Evolutionary conservation across 2,888 invertebrate species (phyloP).

Genomic region (Ophonus ardosiacus): DNA sequence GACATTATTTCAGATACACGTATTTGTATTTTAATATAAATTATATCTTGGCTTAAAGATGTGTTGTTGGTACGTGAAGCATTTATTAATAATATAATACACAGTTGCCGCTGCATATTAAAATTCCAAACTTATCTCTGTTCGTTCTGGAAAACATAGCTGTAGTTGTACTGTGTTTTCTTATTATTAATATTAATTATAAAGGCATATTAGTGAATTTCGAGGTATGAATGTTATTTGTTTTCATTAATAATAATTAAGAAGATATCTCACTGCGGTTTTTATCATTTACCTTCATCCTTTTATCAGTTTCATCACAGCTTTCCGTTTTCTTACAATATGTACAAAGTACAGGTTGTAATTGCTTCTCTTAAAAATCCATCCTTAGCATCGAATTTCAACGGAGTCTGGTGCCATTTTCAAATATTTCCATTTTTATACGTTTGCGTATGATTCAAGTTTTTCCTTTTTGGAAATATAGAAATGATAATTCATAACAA

Average conservation of each 20-base stretch:
- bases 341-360: background rate
- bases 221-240: constrained; percentile 60
- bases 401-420: too few relatives aligned
- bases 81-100: constrained; percentile 56
- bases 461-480: constrained; percentile 72
- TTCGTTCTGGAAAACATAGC: constrained; percentile 36
- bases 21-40: constrained; percentile 64
- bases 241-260: constrained; percentile 56
- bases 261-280: constrained; percentile 14
- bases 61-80: constrained; percentile 55
- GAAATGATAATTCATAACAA: constrained; percentile 77
- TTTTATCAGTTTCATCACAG: background rate
- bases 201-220: constrained; percentile 56
- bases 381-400: too few relatives aligned
- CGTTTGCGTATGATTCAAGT: background rate
- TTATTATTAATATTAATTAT: constrained; percentile 58
- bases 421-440: background rate
- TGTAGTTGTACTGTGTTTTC: constrained; percentile 55
- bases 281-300: constrained; percentile 36
- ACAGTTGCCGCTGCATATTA: constrained; percentile 54
- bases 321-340: background rate
- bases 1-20: constrained; percentile 56
- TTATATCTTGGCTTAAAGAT: constrained; percentile 56
- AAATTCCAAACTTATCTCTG: constrained; percentile 33
- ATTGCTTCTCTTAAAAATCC: too few relatives aligned